phyloP scores from a whole-genome alignment of 2,113 vertebrate species.

The Petroica traversi region DNA sequence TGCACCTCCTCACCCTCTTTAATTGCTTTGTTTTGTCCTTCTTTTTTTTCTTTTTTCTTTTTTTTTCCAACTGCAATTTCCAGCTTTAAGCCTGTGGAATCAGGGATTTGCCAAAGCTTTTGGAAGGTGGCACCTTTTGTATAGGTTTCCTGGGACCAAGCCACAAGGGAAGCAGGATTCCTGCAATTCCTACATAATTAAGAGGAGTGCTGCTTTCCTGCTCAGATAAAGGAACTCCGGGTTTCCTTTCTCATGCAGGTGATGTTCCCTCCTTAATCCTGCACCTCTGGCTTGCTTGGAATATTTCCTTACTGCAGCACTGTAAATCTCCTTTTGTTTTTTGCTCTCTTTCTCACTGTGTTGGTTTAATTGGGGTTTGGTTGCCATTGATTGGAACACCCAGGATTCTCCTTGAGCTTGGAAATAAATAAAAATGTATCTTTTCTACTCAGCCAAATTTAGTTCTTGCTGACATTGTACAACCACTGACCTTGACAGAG shows the following conservation, averaged over 20 bases:
- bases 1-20: background rate
- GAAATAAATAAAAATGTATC: background rate
- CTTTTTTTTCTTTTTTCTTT: background rate
- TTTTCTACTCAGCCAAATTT: background rate
- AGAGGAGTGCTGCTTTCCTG: background rate
- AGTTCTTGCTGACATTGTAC: background rate
- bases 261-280: background rate
- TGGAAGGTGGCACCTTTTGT: background rate
- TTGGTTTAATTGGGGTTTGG: background rate
- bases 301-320: background rate
- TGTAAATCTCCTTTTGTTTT: background rate
- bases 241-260: background rate
- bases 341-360: background rate
- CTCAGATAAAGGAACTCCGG: background rate
- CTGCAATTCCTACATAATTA: background rate
- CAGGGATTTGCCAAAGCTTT: background rate
- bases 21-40: no score
- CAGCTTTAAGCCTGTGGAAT: background rate
- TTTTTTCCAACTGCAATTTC: background rate
- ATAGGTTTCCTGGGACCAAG: background rate
- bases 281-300: background rate
- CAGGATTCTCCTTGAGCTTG: background rate
- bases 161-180: background rate
- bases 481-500: background rate
- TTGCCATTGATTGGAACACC: background rate